Evolutionary conservation across 1,140 invertebrate species (phyloP), one percentile per base, ranked within the genome.

Genomic region (Trichogramma pretiosum): DNA sequence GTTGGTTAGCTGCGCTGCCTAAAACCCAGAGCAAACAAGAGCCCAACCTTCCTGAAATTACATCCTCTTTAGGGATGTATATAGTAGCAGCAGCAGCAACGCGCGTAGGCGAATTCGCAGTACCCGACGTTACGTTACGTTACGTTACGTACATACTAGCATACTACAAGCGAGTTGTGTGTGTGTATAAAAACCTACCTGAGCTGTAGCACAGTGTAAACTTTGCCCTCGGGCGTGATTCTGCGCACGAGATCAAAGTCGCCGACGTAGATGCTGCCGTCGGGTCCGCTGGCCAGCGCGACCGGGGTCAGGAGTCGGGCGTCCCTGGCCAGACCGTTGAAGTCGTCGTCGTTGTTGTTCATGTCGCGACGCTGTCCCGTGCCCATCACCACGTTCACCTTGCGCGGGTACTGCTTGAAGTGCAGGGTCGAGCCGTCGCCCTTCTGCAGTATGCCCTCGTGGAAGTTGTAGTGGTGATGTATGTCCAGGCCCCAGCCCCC

Each of bases 381-480:
- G 7, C 94, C 95, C 82, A 98, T 89, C 0, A 93, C 83, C 11
- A 93, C 89, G 60, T 89, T 83, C 1, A 97, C 84, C 42, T 89
- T 89, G 17, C 85, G 77, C 14, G 90, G 87, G 62, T 93, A 89
- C 63, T 95, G 86, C 63, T 93, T 95, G 63, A 98, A 80, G 67
- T 95, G 92, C 14, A 97, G 75, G 28, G 83, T 90, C 1, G 89
- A 89, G 24, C 94, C 94, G 65, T 98, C 94, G 19, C 94, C 94
- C 66, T 95, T 95, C 65, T 97, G 93, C 32, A 98, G 70, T 53
- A 97, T 94, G 58, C 91, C 93, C 77, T 96, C 91, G 60, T 93
- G 87, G 75, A 95, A 95, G 65, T 98, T 98, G 71, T 98, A 97
- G 66, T 95, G 91, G 67, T 98, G 94, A 72, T 98, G 94, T 44